Percentiles rank a stretch among this genome's conserved stretches.
These are phyloP conservation scores for Upupa epops DNA, from an alignment of 2,113 vertebrate species.

Conservation along the genomic window DNA sequence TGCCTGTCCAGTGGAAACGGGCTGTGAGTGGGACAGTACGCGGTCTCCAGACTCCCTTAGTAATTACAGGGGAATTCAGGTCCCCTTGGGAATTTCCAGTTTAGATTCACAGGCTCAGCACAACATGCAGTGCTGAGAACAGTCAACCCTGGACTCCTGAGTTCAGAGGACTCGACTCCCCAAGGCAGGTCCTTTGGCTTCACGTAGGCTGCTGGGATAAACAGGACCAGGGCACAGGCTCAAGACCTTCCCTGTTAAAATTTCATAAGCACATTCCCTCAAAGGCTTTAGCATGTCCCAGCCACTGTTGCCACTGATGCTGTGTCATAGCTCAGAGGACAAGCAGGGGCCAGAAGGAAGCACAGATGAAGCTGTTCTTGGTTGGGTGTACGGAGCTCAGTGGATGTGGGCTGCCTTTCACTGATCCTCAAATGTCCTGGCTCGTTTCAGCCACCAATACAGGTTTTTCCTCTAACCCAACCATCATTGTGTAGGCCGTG, in stretches of 20 bases:
- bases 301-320: not conserved
- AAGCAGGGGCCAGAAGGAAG: not conserved
- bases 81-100: not conserved
- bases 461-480: not conserved
- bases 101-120: not conserved
- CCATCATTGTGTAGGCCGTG: not conserved
- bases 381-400: not conserved
- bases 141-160: not conserved
- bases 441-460: not conserved
- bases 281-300: not conserved
- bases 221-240: not conserved
- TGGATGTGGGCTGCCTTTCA: not conserved
- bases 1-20: conserved; percentile 35
- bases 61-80: conserved; percentile 15
- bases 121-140: not conserved
- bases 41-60: not conserved
- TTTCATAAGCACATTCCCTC: not conserved
- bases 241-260: not conserved
- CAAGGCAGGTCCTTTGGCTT: not conserved
- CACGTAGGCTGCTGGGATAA: not conserved
- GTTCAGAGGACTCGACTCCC: not conserved
- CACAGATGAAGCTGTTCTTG: not conserved
- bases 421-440: not conserved
- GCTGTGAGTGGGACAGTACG: not conserved
- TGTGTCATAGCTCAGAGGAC: not conserved